These are phyloP conservation scores for Enteromius thamalakanensis DNA, from an alignment of 2,797 vertebrate genomes.

Conservation along the genomic window DNA sequence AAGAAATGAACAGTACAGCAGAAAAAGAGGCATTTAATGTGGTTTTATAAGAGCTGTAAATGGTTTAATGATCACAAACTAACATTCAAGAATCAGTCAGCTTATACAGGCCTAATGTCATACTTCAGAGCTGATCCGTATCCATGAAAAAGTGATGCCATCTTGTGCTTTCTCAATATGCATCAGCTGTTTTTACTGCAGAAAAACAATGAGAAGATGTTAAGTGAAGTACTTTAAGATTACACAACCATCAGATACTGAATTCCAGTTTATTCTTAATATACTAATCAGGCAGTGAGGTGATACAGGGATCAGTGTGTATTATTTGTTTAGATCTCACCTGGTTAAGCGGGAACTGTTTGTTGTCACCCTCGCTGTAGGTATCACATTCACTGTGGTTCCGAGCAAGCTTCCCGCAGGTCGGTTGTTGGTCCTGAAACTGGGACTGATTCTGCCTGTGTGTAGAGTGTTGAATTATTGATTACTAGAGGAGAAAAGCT, in stretches of 20 bases:
- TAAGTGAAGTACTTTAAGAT: not conserved
- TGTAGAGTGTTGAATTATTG: constrained; percentile 70
- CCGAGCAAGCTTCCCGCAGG: constrained; percentile 57
- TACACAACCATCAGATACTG: not conserved
- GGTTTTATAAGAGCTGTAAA: not conserved
- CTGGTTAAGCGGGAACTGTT: constrained; percentile 27
- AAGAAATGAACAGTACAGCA: not conserved
- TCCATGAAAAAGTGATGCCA: not conserved
- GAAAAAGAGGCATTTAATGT: not conserved
- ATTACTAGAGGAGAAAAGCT: constrained; percentile 61
- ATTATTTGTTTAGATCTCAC: constrained; percentile 46
- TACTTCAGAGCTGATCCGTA: not conserved
- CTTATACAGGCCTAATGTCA: not conserved
- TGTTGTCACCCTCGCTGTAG: constrained; percentile 30
- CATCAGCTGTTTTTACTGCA: not conserved
- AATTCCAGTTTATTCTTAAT: not conserved
- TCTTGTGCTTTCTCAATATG: not conserved
- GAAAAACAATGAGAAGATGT: not conserved
- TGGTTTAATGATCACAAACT: not conserved
- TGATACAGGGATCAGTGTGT: not conserved
- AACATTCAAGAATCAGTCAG: not conserved
- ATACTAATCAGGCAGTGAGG: not conserved
- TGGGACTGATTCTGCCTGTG: constrained; percentile 63
- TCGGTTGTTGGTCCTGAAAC: constrained; percentile 55
- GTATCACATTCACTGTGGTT: constrained; percentile 46